These are phyloP conservation scores for Tragelaphus imberbis DNA, from an alignment of 2,113 vertebrate species.

Conservation along the genomic window DNA sequence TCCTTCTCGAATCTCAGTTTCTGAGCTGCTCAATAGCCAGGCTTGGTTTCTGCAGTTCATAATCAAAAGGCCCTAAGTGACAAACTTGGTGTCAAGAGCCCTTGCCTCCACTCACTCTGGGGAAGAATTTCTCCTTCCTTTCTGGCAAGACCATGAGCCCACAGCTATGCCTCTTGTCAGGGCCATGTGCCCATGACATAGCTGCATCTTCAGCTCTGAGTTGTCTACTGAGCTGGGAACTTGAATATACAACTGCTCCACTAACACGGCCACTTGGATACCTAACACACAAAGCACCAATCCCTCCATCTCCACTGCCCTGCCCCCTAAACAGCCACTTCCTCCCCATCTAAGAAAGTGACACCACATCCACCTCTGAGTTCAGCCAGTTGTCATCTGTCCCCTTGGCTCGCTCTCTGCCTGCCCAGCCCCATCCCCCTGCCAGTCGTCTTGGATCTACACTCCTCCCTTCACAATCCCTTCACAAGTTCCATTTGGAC, in stretches of 20 bases:
- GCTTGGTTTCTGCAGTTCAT: not conserved
- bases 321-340: not conserved
- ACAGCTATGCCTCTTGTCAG: not conserved
- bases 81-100: not conserved
- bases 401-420: not conserved
- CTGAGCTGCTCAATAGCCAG: not conserved
- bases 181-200: accelerated
- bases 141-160: not conserved
- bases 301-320: not conserved
- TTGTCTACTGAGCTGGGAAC: not conserved
- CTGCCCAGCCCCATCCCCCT: not conserved
- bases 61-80: not conserved
- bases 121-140: not conserved
- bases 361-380: not conserved
- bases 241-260: not conserved
- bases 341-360: not conserved
- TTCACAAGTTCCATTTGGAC: not conserved
- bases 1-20: not conserved
- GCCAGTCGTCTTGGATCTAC: not conserved
- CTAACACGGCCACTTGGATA: accelerated
- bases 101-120: not conserved
- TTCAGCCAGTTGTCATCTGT: not conserved
- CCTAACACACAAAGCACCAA: accelerated
- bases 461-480: not conserved
- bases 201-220: not conserved